Evolutionary conservation across 2,113 vertebrate genomes (phyloP).

Genomic region (Oreochromis aureus): DNA sequence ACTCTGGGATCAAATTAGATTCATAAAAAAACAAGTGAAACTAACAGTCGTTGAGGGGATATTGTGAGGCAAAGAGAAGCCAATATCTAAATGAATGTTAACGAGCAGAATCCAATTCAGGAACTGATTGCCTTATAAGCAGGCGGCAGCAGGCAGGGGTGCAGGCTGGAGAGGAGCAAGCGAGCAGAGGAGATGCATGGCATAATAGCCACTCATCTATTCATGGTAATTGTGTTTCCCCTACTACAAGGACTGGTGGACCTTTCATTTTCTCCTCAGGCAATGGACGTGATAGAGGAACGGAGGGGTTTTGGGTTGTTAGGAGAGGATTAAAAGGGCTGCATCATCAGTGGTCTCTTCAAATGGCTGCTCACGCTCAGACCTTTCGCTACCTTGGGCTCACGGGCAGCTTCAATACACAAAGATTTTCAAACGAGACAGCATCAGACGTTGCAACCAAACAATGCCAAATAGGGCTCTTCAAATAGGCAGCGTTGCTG

Average conservation of each 20-base stretch:
- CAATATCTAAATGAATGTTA: slow-evolving; percentile 67
- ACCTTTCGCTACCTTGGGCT: slow-evolving; percentile 3
- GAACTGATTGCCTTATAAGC: slow-evolving; percentile 57
- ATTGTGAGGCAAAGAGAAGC: slow-evolving; percentile 54
- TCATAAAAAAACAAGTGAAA: slow-evolving; percentile 55
- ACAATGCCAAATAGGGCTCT: background rate
- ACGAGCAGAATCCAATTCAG: slow-evolving; percentile 57
- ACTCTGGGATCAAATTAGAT: slow-evolving; percentile 63
- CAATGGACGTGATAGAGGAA: slow-evolving; percentile 36
- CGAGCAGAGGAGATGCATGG: slow-evolving; percentile 29
- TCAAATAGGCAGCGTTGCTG: background rate
- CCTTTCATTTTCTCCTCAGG: slow-evolving; percentile 59
- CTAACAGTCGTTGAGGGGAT: slow-evolving; percentile 55
- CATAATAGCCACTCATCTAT: slow-evolving; percentile 60
- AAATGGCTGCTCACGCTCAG: slow-evolving; percentile 28
- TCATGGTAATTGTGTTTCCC: slow-evolving; percentile 65
- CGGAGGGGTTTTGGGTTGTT: slow-evolving; percentile 40
- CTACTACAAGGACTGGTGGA: slow-evolving; percentile 53
- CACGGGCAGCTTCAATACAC: background rate
- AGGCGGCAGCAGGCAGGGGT: slow-evolving; percentile 21
- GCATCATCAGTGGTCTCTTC: slow-evolving; percentile 33
- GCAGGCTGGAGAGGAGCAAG: background rate
- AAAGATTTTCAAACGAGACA: slow-evolving; percentile 5
- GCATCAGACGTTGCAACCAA: background rate
- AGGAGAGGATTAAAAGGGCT: slow-evolving; percentile 49